Conservation (phyloP, 2,113 vertebrate species). For the Telmatochromis sp. region DNA sequence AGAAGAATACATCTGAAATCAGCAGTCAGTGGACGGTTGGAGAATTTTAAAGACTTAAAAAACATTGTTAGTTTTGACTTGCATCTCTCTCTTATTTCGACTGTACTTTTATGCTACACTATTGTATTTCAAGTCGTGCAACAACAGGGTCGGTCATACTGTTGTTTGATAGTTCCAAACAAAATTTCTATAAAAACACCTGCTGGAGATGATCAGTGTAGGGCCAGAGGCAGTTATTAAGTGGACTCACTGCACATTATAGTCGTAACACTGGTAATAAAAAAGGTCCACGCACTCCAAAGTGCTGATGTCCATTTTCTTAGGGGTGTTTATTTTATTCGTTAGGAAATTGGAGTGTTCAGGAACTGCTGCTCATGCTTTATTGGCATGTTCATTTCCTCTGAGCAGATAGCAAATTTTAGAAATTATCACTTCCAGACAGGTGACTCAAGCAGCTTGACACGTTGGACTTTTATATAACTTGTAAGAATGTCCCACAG, state of each 20-base stretch:
- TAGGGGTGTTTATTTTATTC: background rate
- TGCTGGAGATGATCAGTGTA: background rate
- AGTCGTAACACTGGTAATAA: background rate
- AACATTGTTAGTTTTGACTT: background rate
- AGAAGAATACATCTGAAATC: background rate
- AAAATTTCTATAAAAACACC: background rate
- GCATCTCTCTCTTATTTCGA: background rate
- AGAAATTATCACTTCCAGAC: background rate
- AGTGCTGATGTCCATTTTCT: background rate
- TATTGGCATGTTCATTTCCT: background rate
- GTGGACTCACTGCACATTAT: background rate
- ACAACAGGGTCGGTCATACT: background rate
- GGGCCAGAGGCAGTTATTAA: accelerated
- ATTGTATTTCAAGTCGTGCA: background rate
- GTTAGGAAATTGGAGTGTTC: background rate
- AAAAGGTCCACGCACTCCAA: background rate
- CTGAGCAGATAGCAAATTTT: background rate
- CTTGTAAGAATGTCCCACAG: background rate
- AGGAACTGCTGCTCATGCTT: background rate
- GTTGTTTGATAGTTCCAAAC: background rate
- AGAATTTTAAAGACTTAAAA: background rate
- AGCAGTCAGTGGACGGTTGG: accelerated
- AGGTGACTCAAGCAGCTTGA: background rate
- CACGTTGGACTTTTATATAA: background rate
- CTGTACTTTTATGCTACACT: background rate